phyloP scores from a whole-genome alignment of 2,113 vertebrate species.

The Physeter macrocephalus region DNA sequence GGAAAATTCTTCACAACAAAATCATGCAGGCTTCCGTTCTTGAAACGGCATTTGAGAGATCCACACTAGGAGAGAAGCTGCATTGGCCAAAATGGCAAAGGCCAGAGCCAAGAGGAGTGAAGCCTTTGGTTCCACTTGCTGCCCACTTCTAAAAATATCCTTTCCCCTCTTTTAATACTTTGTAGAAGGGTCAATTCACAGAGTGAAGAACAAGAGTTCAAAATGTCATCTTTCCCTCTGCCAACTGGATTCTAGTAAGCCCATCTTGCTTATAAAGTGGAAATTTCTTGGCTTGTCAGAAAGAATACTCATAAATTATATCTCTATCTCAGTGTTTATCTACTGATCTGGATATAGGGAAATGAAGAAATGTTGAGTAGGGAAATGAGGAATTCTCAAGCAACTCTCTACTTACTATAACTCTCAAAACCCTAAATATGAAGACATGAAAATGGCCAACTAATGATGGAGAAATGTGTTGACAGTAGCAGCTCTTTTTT shows the following conservation, averaged over 20 bases:
- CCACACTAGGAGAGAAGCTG: accelerated
- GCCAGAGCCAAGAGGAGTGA: accelerated
- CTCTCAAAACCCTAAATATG: neutral
- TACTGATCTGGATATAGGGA: neutral
- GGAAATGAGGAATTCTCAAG: neutral
- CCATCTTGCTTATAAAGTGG: neutral
- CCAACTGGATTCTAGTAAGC: neutral
- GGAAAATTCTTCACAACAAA: neutral
- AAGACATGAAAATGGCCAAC: neutral
- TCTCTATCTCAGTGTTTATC: neutral
- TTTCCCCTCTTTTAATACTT: neutral
- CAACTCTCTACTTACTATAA: neutral
- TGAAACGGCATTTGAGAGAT: neutral
- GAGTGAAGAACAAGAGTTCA: neutral
- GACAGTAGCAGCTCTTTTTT: neutral
- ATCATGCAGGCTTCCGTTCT: neutral
- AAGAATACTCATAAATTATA: neutral
- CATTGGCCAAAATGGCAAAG: neutral
- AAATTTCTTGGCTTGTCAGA: neutral
- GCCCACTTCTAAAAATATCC: neutral
- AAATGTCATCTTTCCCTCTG: neutral
- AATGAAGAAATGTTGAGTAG: neutral
- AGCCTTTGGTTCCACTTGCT: neutral
- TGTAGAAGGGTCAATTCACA: neutral
- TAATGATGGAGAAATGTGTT: neutral